phyloP scores from a whole-genome alignment of 2,888 invertebrate genomes.

The Chirona hameri region DNA sequence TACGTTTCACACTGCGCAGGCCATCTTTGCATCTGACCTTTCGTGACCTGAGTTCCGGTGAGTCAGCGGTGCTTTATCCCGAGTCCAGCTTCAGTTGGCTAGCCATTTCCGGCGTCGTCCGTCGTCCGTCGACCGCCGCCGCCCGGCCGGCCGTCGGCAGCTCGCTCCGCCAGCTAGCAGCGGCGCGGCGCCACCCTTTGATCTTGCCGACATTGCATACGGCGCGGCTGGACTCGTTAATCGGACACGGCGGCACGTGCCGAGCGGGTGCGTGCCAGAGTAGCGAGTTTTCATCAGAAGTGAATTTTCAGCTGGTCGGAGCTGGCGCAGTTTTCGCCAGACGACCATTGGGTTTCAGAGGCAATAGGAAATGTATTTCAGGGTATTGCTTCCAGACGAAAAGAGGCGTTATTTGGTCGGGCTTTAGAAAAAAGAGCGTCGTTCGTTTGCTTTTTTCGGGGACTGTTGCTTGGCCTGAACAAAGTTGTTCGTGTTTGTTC shows the following conservation, averaged over 20 bases:
- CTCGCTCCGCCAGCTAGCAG: not conserved
- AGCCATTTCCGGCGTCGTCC: no score
- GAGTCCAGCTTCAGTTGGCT: no score
- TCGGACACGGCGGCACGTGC: not conserved
- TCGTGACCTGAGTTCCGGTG: no score
- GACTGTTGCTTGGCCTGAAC: not conserved
- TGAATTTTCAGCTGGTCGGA: conserved; percentile 3
- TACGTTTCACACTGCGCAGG: no score
- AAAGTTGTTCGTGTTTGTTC: not conserved
- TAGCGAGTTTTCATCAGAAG: conserved; percentile 26
- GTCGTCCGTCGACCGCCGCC: no score
- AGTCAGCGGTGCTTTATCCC: no score
- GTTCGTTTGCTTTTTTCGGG: not conserved
- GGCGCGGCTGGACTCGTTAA: not conserved
- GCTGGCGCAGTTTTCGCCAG: not conserved
- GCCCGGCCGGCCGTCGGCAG: not conserved
- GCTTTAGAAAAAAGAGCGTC: not conserved
- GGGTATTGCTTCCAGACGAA: not conserved
- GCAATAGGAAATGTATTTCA: not conserved
- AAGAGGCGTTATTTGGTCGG: not conserved
- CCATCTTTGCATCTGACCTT: no score
- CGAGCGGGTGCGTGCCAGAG: not conserved
- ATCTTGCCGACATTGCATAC: conserved; percentile 12
- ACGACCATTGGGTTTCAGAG: not conserved
- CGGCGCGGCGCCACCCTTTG: not conserved